Evolutionary conservation across 64 coral and sea anemone species (phyloP).

Genomic region (Hydrozoanthus tunicans): DNA sequence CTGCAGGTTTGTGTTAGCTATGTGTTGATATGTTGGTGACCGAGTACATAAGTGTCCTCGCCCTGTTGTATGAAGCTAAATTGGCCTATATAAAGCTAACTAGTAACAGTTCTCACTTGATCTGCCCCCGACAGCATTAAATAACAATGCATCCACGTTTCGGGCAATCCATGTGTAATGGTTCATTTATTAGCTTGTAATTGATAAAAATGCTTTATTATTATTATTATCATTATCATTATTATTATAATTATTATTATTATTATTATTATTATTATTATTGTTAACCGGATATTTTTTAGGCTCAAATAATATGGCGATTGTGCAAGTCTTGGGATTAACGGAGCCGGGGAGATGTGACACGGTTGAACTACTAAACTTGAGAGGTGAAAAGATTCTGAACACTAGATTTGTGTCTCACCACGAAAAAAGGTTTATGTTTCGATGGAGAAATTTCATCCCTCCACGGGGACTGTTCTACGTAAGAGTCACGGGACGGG

Average conservation of each 20-base stretch:
- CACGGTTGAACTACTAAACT: conserved; percentile 61
- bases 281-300: background rate
- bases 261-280: no score
- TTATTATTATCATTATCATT: no score
- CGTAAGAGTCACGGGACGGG: conserved; percentile 66
- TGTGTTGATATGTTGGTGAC: background rate
- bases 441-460: conserved; percentile 74
- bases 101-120: no score
- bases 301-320: conserved; percentile 74
- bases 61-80: no score
- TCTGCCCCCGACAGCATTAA: no score
- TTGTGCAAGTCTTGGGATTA: conserved; percentile 63
- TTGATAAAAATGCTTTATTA: no score
- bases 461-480: conserved; percentile 80
- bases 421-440: conserved; percentile 49
- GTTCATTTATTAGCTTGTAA: no score
- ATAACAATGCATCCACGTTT: no score
- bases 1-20: conserved; percentile 20
- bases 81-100: no score
- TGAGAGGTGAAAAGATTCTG: conserved; percentile 50
- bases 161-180: no score
- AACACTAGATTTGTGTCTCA: conserved; percentile 58
- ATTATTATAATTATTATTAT: no score
- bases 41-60: background rate
- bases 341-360: conserved; percentile 49